Evolutionary conservation across 1,140 invertebrate genomes (phyloP).

Genomic region (Spodoptera litura): DNA sequence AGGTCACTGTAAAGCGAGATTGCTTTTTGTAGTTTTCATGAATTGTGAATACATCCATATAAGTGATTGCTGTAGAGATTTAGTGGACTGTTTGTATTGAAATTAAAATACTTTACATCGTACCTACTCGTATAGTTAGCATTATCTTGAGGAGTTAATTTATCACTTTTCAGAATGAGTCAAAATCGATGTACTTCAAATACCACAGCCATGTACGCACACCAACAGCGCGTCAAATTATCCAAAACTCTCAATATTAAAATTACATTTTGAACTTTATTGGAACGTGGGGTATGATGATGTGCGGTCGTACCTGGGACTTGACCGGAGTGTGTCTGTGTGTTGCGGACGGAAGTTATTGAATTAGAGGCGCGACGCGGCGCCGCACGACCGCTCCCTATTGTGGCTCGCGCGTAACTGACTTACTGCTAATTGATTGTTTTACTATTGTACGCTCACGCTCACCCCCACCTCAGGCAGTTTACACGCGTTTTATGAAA

Average conservation of each 20-base stretch:
- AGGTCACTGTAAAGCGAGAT: no score
- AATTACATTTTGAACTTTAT: no score
- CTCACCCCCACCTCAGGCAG: neutral
- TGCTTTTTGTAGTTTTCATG: no score
- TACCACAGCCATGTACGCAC: no score
- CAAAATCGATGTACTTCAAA: no score
- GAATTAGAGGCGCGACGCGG: conserved; percentile 25
- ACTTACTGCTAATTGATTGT: conserved; percentile 31
- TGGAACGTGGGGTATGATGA: neutral
- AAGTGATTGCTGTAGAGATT: no score
- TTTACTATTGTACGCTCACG: conserved; percentile 8
- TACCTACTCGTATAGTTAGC: no score
- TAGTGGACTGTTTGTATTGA: neutral
- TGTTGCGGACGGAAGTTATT: conserved; percentile 22
- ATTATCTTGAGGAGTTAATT: no score
- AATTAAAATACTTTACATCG: neutral
- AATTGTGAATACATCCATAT: no score
- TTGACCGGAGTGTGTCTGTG: neutral
- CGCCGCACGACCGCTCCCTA: neutral
- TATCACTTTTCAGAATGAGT: no score
- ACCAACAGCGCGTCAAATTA: no score
- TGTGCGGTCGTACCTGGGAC: neutral
- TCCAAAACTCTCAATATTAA: no score
- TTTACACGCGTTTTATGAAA: neutral
- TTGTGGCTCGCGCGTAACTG: neutral